Evolutionary conservation across 2,113 vertebrate species (phyloP).

Genomic region (Tamias sibiricus): DNA sequence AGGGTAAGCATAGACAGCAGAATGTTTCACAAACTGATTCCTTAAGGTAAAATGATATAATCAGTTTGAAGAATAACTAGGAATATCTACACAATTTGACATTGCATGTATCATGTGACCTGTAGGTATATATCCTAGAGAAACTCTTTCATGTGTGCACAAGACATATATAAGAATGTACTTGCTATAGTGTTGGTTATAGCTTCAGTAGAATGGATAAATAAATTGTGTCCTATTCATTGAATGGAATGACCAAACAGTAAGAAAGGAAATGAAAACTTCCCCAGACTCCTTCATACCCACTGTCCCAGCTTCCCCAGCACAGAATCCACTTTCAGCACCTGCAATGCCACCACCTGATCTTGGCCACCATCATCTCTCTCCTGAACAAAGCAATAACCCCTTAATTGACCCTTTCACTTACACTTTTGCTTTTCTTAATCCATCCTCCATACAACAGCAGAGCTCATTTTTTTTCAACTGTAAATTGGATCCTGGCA

Average conservation of each 20-base stretch:
- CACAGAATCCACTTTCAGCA: background rate
- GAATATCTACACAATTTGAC: background rate
- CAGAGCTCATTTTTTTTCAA: background rate
- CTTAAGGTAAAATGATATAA: slow-evolving; percentile 14
- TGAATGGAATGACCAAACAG: background rate
- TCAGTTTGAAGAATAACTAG: background rate
- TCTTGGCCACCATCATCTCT: background rate
- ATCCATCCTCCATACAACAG: background rate
- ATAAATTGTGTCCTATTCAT: background rate
- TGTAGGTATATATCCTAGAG: background rate
- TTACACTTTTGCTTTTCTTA: background rate
- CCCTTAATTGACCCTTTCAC: background rate
- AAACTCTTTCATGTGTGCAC: background rate
- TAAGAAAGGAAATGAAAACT: background rate
- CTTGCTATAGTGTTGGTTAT: background rate
- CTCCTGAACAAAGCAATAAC: background rate
- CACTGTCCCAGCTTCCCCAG: background rate
- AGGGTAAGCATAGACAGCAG: background rate
- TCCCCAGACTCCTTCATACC: background rate
- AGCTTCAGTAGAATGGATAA: background rate
- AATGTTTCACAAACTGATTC: slow-evolving; percentile 25
- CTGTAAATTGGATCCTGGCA: background rate
- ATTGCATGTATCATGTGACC: background rate
- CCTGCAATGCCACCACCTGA: background rate
- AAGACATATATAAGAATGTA: background rate